Percentiles rank a stretch among this genome's conserved stretches.
Conservation (phyloP, 2,888 invertebrate genomes). For the Pseudococcus longispinus region DNA sequence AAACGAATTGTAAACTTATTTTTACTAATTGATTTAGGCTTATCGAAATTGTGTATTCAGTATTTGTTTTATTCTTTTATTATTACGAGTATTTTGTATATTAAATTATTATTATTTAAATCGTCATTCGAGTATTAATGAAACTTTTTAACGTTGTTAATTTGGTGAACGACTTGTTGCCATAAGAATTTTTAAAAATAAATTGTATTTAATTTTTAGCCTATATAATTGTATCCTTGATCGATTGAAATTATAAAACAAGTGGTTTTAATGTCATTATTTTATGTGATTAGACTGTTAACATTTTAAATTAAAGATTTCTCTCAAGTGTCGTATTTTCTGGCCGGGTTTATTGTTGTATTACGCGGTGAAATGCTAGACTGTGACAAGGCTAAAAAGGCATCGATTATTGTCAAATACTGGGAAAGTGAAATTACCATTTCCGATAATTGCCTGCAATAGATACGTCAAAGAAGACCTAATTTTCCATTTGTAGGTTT, state of each 20-base stretch:
- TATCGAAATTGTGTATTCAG: slow-evolving; percentile 42
- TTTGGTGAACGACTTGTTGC: slow-evolving; percentile 41
- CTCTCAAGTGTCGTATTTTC: not conserved
- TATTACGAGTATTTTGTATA: slow-evolving; percentile 31
- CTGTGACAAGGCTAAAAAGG: not conserved
- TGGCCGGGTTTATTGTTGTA: not conserved
- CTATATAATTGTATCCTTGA: slow-evolving; percentile 10
- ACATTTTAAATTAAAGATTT: slow-evolving; percentile 41
- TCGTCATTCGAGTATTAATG: slow-evolving; percentile 40
- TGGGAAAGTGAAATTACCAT: not conserved
- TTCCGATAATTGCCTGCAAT: not conserved
- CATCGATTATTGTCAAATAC: not conserved
- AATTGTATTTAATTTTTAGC: slow-evolving; percentile 41
- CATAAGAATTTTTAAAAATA: slow-evolving; percentile 21
- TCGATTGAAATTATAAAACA: slow-evolving; percentile 15
- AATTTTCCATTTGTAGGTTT: not conserved
- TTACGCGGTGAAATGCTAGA: not conserved
- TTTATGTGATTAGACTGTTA: slow-evolving; percentile 45
- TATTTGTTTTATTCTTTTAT: slow-evolving; percentile 39
- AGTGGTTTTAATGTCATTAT: slow-evolving; percentile 44
- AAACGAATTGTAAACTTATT: slow-evolving; percentile 32
- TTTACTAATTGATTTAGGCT: slow-evolving; percentile 33
- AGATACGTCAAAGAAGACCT: not conserved
- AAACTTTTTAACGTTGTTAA: slow-evolving; percentile 33
- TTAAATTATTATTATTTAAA: not conserved